Evolutionary conservation across 2,888 invertebrate genomes (phyloP).

Genomic region (Pristionchus exspectatus): DNA sequence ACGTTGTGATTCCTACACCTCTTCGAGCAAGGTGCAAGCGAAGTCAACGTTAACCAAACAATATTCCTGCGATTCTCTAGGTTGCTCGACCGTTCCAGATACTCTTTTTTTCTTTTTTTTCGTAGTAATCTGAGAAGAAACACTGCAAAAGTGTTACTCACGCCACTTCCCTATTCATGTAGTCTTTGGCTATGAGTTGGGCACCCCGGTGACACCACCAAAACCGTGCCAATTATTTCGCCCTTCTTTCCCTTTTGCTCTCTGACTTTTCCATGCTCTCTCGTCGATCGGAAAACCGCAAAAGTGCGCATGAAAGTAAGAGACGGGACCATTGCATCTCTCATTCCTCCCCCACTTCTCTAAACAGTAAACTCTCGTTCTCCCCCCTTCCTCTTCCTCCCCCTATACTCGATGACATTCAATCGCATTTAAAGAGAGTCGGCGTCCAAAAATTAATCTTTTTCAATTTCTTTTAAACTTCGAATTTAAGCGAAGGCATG

Average conservation of each 20-base stretch:
- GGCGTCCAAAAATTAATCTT: too few relatives aligned
- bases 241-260: neutral
- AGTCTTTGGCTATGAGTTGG: neutral
- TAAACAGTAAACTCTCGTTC: constrained; percentile 23
- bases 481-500: too few relatives aligned
- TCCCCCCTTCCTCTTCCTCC: neutral
- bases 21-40: too few relatives aligned
- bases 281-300: neutral
- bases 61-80: neutral
- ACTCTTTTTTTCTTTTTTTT: too few relatives aligned
- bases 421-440: too few relatives aligned
- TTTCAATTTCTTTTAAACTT: too few relatives aligned
- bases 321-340: neutral
- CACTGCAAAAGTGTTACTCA: neutral
- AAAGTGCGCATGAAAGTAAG: neutral
- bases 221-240: neutral
- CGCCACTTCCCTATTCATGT: neutral
- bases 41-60: too few relatives aligned
- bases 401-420: neutral
- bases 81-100: neutral
- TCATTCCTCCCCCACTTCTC: neutral
- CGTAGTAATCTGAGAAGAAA: too few relatives aligned
- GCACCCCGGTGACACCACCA: neutral
- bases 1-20: too few relatives aligned
- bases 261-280: too few relatives aligned